Evolutionary conservation across 2,888 invertebrate species (phyloP).

Genomic region (Cataglyphis albicans): DNA sequence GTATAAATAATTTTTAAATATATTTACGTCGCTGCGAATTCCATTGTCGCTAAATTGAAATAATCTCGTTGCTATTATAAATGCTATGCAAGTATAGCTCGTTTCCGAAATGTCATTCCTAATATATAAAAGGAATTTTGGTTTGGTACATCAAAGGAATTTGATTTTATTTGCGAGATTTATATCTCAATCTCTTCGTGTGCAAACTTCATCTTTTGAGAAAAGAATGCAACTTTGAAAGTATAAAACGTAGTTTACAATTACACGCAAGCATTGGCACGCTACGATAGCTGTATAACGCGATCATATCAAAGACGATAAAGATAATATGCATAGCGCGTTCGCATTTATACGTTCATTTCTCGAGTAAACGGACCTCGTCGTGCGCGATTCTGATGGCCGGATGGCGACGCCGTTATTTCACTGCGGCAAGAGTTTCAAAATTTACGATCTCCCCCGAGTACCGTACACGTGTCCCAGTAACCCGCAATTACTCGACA

Average conservation of each 20-base stretch:
- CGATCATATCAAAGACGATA: background rate
- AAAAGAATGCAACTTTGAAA: background rate
- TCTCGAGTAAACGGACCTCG: slow-evolving; percentile 63
- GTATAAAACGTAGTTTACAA: background rate
- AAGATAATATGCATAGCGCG: slow-evolving; percentile 25
- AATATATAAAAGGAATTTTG: too few relatives aligned
- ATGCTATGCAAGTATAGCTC: background rate
- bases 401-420: slow-evolving; percentile 44
- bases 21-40: background rate
- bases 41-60: background rate
- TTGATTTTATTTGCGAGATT: background rate
- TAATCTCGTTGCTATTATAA: background rate
- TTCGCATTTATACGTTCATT: slow-evolving; percentile 33
- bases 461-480: slow-evolving; percentile 59
- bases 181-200: background rate
- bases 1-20: background rate
- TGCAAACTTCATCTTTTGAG: background rate
- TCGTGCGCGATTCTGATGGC: slow-evolving; percentile 54
- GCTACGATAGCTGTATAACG: background rate
- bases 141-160: too few relatives aligned
- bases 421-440: slow-evolving; percentile 59
- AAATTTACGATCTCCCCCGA: slow-evolving; percentile 57
- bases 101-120: background rate
- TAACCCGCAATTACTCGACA: slow-evolving; percentile 66
- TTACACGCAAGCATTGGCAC: background rate